phyloP scores from a whole-genome alignment of 2,113 vertebrate species.

The Mormyrus lacerda region DNA sequence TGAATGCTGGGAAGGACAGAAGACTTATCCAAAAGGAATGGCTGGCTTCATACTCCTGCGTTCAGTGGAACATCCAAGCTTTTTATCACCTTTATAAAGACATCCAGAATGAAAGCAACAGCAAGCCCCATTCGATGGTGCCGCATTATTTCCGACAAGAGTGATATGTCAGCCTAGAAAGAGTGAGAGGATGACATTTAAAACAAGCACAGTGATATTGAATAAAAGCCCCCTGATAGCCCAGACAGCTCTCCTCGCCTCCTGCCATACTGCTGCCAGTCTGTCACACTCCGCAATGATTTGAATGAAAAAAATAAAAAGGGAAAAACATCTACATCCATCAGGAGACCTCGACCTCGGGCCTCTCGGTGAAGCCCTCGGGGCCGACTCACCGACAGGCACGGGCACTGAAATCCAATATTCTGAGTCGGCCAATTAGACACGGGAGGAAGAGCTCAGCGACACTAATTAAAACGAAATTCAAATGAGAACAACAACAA shows the following conservation, averaged over 20 bases:
- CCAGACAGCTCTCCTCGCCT: no score
- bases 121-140: not conserved
- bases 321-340: not conserved
- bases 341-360: not conserved
- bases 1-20: not conserved
- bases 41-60: not conserved
- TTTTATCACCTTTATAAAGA: not conserved
- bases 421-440: not conserved
- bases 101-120: not conserved
- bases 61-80: not conserved
- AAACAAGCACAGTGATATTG: not conserved
- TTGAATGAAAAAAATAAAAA: not conserved
- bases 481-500: not conserved
- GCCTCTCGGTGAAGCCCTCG: not conserved
- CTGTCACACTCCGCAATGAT: not conserved
- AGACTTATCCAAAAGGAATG: not conserved
- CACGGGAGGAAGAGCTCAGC: not conserved
- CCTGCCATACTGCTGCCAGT: no score
- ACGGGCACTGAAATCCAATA: not conserved
- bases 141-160: not conserved
- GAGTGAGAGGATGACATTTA: not conserved
- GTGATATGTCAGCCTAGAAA: not conserved
- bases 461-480: conserved; percentile 9
- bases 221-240: not conserved
- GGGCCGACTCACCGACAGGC: not conserved